phyloP scores from a whole-genome alignment of 1,140 invertebrate species.

The Aphelinus atriplicis region DNA sequence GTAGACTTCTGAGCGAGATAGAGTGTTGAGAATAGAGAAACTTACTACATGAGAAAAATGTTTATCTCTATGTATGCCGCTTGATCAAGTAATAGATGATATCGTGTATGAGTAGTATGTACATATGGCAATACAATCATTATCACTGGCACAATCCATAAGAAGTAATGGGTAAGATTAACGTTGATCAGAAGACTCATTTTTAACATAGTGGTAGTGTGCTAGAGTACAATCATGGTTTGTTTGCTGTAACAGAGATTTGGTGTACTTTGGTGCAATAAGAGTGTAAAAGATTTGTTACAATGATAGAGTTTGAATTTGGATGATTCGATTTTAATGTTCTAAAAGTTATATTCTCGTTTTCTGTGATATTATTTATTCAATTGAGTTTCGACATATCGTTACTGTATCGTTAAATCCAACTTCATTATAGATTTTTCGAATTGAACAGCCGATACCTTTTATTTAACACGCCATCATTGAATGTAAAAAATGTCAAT shows the following conservation, averaged over 20 bases:
- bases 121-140: conserved; percentile 22
- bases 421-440: no score
- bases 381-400: no score
- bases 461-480: no score
- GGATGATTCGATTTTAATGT: conserved; percentile 10
- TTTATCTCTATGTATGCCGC: conserved; percentile 22
- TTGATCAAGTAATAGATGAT: conserved; percentile 17
- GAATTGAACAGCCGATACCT: no score
- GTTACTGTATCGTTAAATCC: no score
- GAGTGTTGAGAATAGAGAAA: neutral
- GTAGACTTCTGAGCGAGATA: neutral
- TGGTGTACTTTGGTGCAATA: conserved; percentile 11
- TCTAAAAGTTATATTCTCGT: no score
- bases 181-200: neutral
- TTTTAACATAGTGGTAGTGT: neutral
- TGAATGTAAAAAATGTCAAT: no score
- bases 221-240: neutral
- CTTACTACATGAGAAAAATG: conserved; percentile 10
- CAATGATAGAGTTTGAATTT: conserved; percentile 10
- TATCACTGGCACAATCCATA: conserved; percentile 15
- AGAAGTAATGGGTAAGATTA: neutral
- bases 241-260: conserved; percentile 3
- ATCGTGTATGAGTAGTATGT: conserved; percentile 1
- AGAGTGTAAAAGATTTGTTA: neutral
- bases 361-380: no score